A percentile compares a stretch with the other conserved stretches of the same genome.
Evolutionary conservation across 2,888 invertebrate species (phyloP).

Genomic region (Macroteleia sp.): DNA sequence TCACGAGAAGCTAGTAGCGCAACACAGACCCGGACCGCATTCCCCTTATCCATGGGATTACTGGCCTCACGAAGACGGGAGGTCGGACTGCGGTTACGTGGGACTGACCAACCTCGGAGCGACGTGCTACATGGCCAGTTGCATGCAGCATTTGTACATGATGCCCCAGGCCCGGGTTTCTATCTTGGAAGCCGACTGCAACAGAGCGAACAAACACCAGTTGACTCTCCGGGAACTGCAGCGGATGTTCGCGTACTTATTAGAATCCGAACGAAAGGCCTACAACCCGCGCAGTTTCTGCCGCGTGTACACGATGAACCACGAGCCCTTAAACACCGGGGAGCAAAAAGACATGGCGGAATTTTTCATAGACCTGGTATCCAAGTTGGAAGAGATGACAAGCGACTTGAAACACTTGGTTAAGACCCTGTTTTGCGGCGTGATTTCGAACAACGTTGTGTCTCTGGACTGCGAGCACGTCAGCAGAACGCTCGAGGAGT

Average conservation of each 20-base stretch:
- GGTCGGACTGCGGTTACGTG: slow-evolving; percentile 97
- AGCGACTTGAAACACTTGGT: slow-evolving; percentile 94
- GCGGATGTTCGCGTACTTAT: slow-evolving; percentile 96
- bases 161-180: slow-evolving; percentile 96
- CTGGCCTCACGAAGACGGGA: slow-evolving; percentile 98
- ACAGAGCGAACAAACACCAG: slow-evolving; percentile 90
- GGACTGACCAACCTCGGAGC: slow-evolving; percentile 97
- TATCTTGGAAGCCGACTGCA: slow-evolving; percentile 91
- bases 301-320: slow-evolving; percentile 98
- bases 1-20: slow-evolving; percentile 92
- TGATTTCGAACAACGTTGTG: slow-evolving; percentile 97
- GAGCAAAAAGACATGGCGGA: slow-evolving; percentile 99
- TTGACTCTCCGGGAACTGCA: slow-evolving; percentile 94
- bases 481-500: slow-evolving; percentile 96
- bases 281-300: slow-evolving; percentile 98
- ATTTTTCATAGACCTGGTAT: slow-evolving; percentile 98
- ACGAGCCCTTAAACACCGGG: slow-evolving; percentile 96
- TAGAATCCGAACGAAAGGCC: slow-evolving; percentile 97
- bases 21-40: slow-evolving; percentile 93
- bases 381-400: slow-evolving; percentile 98
- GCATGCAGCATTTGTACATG: slow-evolving; percentile 98
- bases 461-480: slow-evolving; percentile 98
- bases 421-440: slow-evolving; percentile 96
- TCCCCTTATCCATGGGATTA: slow-evolving; percentile 98
- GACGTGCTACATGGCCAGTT: slow-evolving; percentile 98